A percentile compares a stretch with the other conserved stretches of the same genome.
Evolutionary conservation across 1,140 invertebrate genomes (phyloP).

Genomic region (Ephestia elutella): DNA sequence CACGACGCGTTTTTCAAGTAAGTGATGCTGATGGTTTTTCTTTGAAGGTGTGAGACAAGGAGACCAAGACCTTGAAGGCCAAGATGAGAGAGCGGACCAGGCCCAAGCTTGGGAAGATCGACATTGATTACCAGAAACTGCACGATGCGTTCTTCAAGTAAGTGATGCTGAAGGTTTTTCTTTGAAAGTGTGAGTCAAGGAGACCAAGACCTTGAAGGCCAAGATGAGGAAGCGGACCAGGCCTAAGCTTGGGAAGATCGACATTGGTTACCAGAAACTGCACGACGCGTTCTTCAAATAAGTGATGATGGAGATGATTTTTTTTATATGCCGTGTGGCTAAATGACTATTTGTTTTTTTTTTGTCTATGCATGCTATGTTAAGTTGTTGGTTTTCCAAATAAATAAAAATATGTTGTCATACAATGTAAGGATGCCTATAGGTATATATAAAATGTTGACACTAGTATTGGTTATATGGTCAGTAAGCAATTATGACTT

Average conservation of each 20-base stretch:
- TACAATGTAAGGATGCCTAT: no score
- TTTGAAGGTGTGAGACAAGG: slow-evolving; percentile 98
- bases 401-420: no score
- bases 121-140: slow-evolving; percentile 99
- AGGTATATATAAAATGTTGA: no score
- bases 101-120: slow-evolving; percentile 99
- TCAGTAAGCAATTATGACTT: no score
- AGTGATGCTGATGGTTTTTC: slow-evolving; percentile 38
- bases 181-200: no score
- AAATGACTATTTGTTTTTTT: no score
- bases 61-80: slow-evolving; percentile 96
- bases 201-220: slow-evolving; percentile 96
- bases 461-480: no score
- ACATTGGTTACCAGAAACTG: slow-evolving; percentile 99
- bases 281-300: slow-evolving; percentile 99
- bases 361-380: no score
- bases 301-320: no score
- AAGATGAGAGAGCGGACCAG: slow-evolving; percentile 98
- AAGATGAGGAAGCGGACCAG: slow-evolving; percentile 98
- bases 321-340: no score
- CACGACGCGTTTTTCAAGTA: slow-evolving; percentile 99
- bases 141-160: slow-evolving; percentile 99
- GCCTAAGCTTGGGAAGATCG: slow-evolving; percentile 99
- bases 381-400: no score
- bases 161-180: no score